Percentiles rank a stretch among this genome's conserved stretches.
Conservation (phyloP, 2,797 vertebrate genomes). For the Thamnophis elegans region DNA sequence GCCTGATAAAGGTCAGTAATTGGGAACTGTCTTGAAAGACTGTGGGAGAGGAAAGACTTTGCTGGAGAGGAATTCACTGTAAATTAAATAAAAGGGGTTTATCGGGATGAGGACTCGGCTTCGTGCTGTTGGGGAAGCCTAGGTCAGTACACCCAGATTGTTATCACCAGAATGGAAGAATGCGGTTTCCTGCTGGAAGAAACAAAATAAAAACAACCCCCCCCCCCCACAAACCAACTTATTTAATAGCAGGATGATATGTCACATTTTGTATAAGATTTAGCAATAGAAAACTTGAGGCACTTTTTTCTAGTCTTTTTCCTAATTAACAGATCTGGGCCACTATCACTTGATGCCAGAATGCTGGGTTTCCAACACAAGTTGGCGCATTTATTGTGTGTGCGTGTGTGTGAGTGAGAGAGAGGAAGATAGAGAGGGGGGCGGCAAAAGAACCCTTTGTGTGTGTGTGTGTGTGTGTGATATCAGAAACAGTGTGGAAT, state of each 20-base stretch:
- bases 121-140: no score
- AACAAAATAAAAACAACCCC: not conserved
- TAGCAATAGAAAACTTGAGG: not conserved
- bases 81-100: no score
- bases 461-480: rapidly evolving
- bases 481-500: not conserved
- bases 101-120: no score
- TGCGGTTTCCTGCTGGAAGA: not conserved
- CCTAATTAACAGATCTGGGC: not conserved
- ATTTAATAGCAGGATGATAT: not conserved
- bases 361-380: not conserved
- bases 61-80: no score
- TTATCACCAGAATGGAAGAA: not conserved
- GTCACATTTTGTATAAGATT: not conserved
- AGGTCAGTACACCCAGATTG: not conserved
- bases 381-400: not conserved
- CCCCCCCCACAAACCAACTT: no score
- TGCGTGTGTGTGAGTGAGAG: no score
- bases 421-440: no score
- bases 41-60: no score
- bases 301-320: not conserved
- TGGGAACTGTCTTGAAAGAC: no score
- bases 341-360: not conserved
- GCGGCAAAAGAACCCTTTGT: not conserved
- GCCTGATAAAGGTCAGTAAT: no score